Evolutionary conservation across 53 echinoderm and acorn worm genomes (phyloP), one percentile per base, ranked within the genome.

Genomic region (Crossaster papposus): DNA sequence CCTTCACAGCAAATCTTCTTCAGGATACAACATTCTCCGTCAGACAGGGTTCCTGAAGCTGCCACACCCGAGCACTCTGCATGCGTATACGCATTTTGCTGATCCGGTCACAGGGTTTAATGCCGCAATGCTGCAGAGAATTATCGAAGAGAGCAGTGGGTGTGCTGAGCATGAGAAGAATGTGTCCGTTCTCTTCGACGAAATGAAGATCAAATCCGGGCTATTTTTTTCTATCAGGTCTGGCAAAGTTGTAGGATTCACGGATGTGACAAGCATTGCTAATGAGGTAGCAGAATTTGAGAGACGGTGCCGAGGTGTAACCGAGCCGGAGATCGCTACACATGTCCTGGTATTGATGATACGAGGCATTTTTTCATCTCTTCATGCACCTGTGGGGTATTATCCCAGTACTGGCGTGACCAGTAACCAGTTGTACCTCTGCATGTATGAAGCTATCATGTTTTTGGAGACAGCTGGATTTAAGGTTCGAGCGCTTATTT

Each of bases 241-340:
- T 30, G 89, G 92, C 18, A 76, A 83, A 38, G n/a, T 92, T 13
- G 38, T 89, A 1, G 92, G 92, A 0, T 92, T 83, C 51, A 89
- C 64, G 20, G 64, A 64, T 64, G 28, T 85, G 20, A 80, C 80
- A 2, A 79, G 54, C 30, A 64, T 91, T 29, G 38, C 36, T 14
- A 86, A 91, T 54, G 80, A 86, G 35, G 53, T 91, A 3, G 70
- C 79, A 53, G 31, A 74, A 6, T 86, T 86, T 54, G 87, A 88
- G 26, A 51, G 31, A 22, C 28, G 82, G 44, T 75, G 78, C 34
- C 36, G 58, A 51, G 86, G 80, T n/a, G 78, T 38, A 30, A 52
- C 13, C 14, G 31, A 81, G 31, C 76, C 76, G 29, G 23, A 30
- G 3, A 58, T 92, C 63, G 92, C n/a, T n/a, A n/a, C n/a, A n/a